phyloP scores from a whole-genome alignment of 2,113 vertebrate species.

The Mastomys natalensis region DNA sequence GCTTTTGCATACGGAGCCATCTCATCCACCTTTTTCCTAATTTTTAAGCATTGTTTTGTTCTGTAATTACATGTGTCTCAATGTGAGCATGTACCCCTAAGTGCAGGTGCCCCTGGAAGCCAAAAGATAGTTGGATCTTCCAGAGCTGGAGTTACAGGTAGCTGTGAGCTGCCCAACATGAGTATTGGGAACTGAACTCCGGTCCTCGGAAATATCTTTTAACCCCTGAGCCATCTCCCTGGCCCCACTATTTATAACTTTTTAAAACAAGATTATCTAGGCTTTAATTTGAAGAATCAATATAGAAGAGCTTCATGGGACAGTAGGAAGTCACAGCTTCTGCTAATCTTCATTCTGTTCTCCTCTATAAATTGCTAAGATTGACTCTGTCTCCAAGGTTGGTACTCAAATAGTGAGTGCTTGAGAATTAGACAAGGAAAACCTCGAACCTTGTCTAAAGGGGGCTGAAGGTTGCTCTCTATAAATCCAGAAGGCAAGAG shows the following conservation, averaged over 20 bases:
- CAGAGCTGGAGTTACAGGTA: neutral
- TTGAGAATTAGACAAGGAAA: neutral
- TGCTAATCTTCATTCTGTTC: neutral
- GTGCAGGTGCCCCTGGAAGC: neutral
- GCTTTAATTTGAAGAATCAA: neutral
- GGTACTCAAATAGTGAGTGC: neutral
- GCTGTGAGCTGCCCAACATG: neutral
- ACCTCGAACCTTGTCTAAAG: neutral
- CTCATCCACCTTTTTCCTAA: neutral
- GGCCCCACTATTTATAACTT: neutral
- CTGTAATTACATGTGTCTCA: neutral
- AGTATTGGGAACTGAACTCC: neutral
- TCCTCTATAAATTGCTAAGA: neutral
- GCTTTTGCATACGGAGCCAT: neutral
- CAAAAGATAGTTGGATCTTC: neutral
- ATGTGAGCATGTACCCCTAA: neutral
- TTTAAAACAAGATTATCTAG: neutral
- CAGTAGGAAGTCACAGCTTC: neutral
- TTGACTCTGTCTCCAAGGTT: neutral
- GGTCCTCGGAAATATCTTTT: neutral
- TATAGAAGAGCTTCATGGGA: neutral
- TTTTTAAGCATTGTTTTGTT: neutral
- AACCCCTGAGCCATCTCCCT: neutral
- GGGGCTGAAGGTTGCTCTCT: neutral
- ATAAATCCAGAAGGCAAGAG: neutral